Percentiles rank a stretch among this genome's conserved stretches.
Conservation (phyloP, 2,113 vertebrate genomes). For the Chlorodrepanis virens region DNA sequence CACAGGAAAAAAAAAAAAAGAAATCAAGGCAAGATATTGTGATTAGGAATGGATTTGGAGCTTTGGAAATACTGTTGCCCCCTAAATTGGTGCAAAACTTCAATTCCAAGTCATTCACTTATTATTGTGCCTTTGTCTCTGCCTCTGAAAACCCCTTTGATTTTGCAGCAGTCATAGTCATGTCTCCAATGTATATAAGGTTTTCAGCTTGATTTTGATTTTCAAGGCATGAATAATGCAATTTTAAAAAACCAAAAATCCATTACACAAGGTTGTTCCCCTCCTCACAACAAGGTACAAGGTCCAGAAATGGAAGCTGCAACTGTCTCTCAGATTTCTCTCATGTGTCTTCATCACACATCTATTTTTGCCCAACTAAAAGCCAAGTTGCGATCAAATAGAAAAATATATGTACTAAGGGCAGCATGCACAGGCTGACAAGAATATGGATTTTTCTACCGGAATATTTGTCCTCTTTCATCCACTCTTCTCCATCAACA, state of each 20-base stretch:
- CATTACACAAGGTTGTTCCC: not conserved
- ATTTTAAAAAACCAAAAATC: not conserved
- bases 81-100: not conserved
- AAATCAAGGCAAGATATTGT: not conserved
- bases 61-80: fast-evolving
- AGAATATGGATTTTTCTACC: not conserved
- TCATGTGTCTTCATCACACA: fast-evolving
- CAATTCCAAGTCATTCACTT: not conserved
- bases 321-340: not conserved
- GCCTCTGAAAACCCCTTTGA: not conserved
- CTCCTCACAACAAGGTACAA: not conserved
- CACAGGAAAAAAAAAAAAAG: not conserved
- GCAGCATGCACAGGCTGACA: not conserved
- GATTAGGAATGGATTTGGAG: not conserved
- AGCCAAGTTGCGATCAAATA: not conserved
- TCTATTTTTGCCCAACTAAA: not conserved
- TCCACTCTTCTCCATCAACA: not conserved
- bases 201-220: not conserved
- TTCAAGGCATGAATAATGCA: not conserved
- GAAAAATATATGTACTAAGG: not conserved
- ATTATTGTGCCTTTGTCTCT: not conserved
- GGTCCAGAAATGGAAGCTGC: not conserved
- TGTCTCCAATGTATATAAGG: not conserved
- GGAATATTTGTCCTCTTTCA: not conserved
- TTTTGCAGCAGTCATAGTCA: not conserved